Evolutionary conservation across 1,140 invertebrate species (phyloP).

Genomic region (Archegozetes longisetosus): DNA sequence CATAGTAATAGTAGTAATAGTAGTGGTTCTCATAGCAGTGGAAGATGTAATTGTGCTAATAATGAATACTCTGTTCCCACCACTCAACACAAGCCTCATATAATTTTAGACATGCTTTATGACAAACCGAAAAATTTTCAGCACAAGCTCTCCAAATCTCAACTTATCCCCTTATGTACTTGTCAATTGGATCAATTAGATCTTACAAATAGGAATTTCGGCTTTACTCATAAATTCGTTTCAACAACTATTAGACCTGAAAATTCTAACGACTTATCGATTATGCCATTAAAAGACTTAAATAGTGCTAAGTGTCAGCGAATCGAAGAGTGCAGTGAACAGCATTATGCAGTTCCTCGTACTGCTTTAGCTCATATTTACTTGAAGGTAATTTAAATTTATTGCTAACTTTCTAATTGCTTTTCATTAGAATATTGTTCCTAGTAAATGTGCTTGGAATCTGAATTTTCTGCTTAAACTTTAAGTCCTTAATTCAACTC

Average conservation of each 20-base stretch:
- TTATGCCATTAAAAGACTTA: neutral
- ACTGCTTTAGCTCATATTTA: neutral
- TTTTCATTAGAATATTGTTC: no score
- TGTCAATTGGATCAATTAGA: neutral
- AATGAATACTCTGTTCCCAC: conserved; percentile 17
- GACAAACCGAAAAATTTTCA: neutral
- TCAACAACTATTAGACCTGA: neutral
- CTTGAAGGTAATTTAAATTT: conserved; percentile 5
- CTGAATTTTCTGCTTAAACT: no score
- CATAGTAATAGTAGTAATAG: conserved; percentile 11
- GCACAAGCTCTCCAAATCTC: neutral
- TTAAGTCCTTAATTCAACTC: no score
- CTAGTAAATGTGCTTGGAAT: no score
- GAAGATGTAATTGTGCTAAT: neutral
- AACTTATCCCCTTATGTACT: neutral
- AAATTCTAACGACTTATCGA: neutral
- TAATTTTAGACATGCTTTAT: neutral
- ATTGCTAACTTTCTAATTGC: no score
- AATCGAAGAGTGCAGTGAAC: neutral
- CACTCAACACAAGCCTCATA: neutral
- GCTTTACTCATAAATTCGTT: neutral
- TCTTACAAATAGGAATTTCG: neutral
- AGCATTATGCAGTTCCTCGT: conserved; percentile 14
- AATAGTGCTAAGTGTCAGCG: neutral
- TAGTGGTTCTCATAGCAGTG: neutral